These are phyloP conservation scores for Drosophila lacertosa DNA, from an alignment of 1,140 invertebrate genomes.

Conservation along the genomic window DNA sequence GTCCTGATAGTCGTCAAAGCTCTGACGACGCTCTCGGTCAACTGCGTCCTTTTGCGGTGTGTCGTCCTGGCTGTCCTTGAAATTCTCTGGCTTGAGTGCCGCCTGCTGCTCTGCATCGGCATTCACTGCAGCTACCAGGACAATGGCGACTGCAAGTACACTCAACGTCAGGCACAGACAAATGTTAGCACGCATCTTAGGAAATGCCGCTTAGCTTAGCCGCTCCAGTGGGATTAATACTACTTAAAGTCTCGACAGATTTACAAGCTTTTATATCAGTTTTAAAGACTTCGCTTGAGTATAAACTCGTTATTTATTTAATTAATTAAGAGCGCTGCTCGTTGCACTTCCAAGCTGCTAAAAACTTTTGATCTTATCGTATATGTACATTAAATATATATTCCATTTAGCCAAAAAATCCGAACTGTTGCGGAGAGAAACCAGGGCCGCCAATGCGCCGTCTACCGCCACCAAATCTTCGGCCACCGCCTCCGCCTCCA, in stretches of 20 bases:
- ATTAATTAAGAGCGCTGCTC: constrained; percentile 1
- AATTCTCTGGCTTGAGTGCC: background rate
- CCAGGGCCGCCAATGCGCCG: constrained; percentile 21
- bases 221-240: background rate
- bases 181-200: constrained; percentile 28
- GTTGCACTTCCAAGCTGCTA: constrained; percentile 42
- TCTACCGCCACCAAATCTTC: background rate
- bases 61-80: background rate
- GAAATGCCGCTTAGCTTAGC: background rate
- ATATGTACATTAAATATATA: constrained; percentile 44
- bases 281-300: background rate
- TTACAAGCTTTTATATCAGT: constrained; percentile 11
- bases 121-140: constrained; percentile 5
- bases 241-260: background rate
- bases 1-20: constrained; percentile 15
- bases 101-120: background rate
- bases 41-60: background rate
- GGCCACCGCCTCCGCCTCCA: constrained; percentile 1
- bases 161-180: constrained; percentile 22
- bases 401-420: constrained; percentile 60
- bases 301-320: background rate
- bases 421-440: constrained; percentile 43
- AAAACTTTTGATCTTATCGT: constrained; percentile 52
- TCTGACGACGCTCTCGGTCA: constrained; percentile 44
- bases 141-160: constrained; percentile 14